These are phyloP conservation scores for Dolichotis patagonum DNA, from an alignment of 2,113 vertebrate species.

Conservation along the genomic window DNA sequence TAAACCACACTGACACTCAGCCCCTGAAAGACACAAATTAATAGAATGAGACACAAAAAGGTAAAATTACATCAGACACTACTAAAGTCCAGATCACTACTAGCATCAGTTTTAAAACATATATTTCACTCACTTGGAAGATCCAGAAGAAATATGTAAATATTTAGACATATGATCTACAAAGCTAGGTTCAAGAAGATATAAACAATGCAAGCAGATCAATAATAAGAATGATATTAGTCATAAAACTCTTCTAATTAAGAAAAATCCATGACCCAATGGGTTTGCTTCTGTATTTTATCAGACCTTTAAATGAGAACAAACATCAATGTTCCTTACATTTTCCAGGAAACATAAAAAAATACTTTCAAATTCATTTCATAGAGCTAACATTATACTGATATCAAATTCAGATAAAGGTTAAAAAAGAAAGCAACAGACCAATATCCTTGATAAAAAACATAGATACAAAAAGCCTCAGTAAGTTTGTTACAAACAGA, in stretches of 20 bases:
- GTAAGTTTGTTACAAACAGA: background rate
- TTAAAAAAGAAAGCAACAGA: background rate
- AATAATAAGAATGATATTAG: background rate
- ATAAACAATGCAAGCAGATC: background rate
- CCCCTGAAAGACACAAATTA: background rate
- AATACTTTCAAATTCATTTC: background rate
- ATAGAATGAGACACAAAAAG: background rate
- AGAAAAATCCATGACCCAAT: background rate
- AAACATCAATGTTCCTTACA: background rate
- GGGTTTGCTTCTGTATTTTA: background rate
- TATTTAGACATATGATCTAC: background rate
- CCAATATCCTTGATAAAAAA: background rate
- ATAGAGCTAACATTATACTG: background rate
- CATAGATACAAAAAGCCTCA: background rate
- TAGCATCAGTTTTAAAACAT: background rate
- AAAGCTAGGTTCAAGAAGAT: background rate
- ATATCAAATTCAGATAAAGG: background rate
- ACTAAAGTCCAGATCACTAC: background rate
- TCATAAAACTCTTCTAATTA: background rate
- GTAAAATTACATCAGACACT: background rate
- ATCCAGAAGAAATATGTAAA: background rate
- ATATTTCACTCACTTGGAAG: background rate
- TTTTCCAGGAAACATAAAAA: background rate
- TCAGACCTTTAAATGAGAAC: background rate
- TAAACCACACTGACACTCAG: background rate